Evolutionary conservation across 2,797 vertebrate species (phyloP).

Genomic region (Siniperca obscura): DNA sequence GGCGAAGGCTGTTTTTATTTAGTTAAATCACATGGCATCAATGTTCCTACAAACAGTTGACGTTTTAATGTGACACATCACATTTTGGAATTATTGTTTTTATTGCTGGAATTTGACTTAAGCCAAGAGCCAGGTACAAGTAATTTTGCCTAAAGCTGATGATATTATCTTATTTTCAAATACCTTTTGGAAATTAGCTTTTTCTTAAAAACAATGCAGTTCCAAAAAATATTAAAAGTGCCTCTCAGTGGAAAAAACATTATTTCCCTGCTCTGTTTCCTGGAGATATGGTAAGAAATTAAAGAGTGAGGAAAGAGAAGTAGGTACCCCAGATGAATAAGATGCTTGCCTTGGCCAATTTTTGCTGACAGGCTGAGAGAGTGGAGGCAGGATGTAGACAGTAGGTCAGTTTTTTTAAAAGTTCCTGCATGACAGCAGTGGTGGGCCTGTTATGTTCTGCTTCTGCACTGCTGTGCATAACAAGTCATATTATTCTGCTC

Average conservation of each 20-base stretch:
- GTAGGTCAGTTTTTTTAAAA: constrained; percentile 28
- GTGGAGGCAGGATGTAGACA: not conserved
- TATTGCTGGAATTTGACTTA: constrained; percentile 41
- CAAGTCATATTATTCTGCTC: constrained; percentile 36
- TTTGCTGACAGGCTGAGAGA: constrained; percentile 22
- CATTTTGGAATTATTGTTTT: not conserved
- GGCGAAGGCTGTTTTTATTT: not conserved
- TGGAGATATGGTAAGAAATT: not conserved
- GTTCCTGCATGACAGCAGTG: constrained; percentile 1
- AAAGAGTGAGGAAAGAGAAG: constrained; percentile 4
- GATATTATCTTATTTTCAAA: not conserved
- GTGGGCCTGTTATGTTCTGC: constrained; percentile 9
- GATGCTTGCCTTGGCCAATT: not conserved
- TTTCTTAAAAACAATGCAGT: not conserved
- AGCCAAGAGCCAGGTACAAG: not conserved
- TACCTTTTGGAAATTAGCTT: not conserved
- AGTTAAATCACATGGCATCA: not conserved
- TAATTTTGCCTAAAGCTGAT: not conserved
- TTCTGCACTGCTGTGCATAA: not conserved
- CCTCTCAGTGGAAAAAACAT: not conserved
- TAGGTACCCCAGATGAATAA: not conserved
- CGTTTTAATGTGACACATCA: too few species aligned
- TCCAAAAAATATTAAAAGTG: not conserved
- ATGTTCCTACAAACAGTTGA: not conserved
- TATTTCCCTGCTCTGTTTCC: constrained; percentile 3